Evolutionary conservation across 1,140 invertebrate species (phyloP).

Genomic region (Platyscapa corneri): DNA sequence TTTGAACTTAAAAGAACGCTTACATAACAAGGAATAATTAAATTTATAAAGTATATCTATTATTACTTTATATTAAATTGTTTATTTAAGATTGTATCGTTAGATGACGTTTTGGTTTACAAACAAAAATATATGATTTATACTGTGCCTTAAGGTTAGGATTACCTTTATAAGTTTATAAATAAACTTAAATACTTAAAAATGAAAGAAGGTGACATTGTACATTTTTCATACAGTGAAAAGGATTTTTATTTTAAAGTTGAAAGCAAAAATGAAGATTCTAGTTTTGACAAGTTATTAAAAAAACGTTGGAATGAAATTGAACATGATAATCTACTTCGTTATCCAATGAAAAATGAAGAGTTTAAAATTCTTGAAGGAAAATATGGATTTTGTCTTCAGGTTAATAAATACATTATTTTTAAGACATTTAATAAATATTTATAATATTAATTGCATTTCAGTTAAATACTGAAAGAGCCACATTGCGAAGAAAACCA

Average conservation of each 20-base stretch:
- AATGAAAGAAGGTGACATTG: constrained; percentile 3
- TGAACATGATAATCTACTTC: constrained; percentile 60
- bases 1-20: background rate
- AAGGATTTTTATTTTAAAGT: constrained; percentile 53
- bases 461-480: constrained; percentile 81
- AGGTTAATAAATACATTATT: constrained; percentile 62
- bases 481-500: constrained; percentile 77
- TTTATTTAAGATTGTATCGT: background rate
- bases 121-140: background rate
- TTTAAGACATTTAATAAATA: background rate
- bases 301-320: constrained; percentile 63
- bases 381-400: constrained; percentile 67
- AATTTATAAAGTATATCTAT: background rate
- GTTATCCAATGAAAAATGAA: constrained; percentile 65
- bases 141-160: constrained; percentile 26
- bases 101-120: background rate
- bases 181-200: background rate
- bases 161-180: background rate
- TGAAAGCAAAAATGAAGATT: constrained; percentile 53
- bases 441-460: constrained; percentile 52
- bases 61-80: background rate
- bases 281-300: constrained; percentile 62
- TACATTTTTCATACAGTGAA: constrained; percentile 23
- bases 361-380: constrained; percentile 68
- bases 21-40: background rate